Percentiles rank a stretch among this genome's conserved stretches.
Conservation (phyloP, 2,797 vertebrate genomes). For the Tokudaia muenninki region DNA sequence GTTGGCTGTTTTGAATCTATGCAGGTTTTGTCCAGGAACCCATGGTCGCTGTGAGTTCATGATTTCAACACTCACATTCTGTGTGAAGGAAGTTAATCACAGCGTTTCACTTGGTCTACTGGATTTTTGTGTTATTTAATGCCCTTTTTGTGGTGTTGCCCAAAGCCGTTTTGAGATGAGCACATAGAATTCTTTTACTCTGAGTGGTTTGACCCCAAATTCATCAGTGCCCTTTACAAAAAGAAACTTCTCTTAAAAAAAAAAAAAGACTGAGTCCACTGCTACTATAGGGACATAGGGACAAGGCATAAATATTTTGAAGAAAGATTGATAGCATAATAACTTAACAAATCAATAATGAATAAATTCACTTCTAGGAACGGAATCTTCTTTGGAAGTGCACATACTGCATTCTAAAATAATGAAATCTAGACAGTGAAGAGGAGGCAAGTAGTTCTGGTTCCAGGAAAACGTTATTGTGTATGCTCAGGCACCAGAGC, state of each 20-base stretch:
- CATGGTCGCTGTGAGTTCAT: not conserved
- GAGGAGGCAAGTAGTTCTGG: not conserved
- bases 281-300: not conserved
- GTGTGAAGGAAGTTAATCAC: not conserved
- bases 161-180: not conserved
- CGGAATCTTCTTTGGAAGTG: not conserved
- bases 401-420: too few relatives aligned
- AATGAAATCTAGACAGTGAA: not conserved
- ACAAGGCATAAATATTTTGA: not conserved
- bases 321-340: not conserved
- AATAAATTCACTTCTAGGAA: not conserved
- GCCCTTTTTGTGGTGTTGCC: not conserved
- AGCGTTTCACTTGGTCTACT: not conserved
- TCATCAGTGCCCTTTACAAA: not conserved
- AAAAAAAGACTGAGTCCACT: not conserved
- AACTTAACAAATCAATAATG: not conserved
- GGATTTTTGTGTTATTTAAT: not conserved
- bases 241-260: not conserved
- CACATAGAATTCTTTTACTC: not conserved
- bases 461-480: not conserved
- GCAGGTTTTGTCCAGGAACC: not conserved
- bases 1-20: not conserved
- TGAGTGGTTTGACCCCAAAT: not conserved
- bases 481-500: not conserved
- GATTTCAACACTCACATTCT: not conserved